These are phyloP conservation scores for Macrophya alboannulata DNA, from an alignment of 2,888 invertebrate genomes.

Conservation along the genomic window DNA sequence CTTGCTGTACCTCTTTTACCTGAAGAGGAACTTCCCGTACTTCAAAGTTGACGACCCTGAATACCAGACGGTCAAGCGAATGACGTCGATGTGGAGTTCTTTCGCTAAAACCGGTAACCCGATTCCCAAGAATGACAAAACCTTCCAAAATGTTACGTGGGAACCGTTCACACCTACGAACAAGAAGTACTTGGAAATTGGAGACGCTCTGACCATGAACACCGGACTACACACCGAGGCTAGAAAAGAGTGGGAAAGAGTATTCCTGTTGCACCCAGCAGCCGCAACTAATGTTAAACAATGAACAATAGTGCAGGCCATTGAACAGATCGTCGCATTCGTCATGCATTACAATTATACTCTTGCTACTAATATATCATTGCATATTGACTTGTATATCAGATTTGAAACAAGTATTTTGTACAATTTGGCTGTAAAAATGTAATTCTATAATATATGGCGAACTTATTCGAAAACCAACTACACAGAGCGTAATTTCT, in stretches of 20 bases:
- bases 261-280: slow-evolving; percentile 67
- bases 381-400: neutral
- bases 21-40: slow-evolving; percentile 76
- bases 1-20: slow-evolving; percentile 81
- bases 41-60: slow-evolving; percentile 79
- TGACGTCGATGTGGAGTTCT: slow-evolving; percentile 79
- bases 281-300: neutral
- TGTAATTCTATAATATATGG: neutral
- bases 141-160: slow-evolving; percentile 78
- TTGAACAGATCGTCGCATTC: neutral
- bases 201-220: slow-evolving; percentile 75
- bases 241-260: slow-evolving; percentile 78
- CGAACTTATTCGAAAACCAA: neutral
- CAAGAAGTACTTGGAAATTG: slow-evolving; percentile 79
- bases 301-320: neutral
- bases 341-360: neutral
- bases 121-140: slow-evolving; percentile 73
- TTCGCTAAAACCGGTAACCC: slow-evolving; percentile 81
- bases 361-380: neutral
- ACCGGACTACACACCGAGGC: slow-evolving; percentile 77
- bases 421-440: neutral
- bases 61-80: slow-evolving; percentile 77
- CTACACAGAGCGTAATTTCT: no score
- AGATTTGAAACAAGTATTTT: neutral
- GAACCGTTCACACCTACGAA: slow-evolving; percentile 74